phyloP scores from a whole-genome alignment of 2,797 vertebrate genomes.

The Chanos chanos region DNA sequence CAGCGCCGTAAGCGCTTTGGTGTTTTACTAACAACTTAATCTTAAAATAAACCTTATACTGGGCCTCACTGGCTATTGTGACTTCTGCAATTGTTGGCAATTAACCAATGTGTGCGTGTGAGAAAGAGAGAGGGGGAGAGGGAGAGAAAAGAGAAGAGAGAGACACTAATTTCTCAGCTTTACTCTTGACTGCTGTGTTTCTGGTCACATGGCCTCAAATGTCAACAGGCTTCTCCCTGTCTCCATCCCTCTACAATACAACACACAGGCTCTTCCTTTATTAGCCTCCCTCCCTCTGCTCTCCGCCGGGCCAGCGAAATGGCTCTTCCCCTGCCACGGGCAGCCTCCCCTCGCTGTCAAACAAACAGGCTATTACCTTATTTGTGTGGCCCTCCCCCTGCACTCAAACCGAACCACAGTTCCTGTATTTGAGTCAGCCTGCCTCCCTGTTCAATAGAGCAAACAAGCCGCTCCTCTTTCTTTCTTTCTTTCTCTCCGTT shows the following conservation, averaged over 20 bases:
- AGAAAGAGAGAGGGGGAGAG: background rate
- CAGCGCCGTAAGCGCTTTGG: no score
- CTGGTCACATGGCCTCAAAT: constrained; percentile 48
- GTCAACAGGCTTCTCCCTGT: constrained; percentile 49
- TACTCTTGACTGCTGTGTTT: constrained; percentile 36
- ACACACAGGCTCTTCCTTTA: constrained; percentile 39
- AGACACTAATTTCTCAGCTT: constrained; percentile 24
- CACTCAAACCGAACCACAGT: constrained; percentile 47
- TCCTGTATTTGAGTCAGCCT: constrained; percentile 47
- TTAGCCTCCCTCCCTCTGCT: constrained; percentile 31
- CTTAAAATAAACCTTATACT: no score
- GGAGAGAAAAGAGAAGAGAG: background rate
- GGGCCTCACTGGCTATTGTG: no score
- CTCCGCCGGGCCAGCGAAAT: constrained; percentile 31
- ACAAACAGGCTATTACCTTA: constrained; percentile 46
- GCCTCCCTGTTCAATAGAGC: constrained; percentile 29
- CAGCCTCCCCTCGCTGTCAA: constrained; percentile 32
- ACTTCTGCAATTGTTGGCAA: background rate
- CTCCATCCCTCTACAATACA: constrained; percentile 41
- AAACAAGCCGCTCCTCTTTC: constrained; percentile 45
- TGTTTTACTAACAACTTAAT: no score
- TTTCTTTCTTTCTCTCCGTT: constrained; percentile 23
- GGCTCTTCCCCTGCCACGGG: constrained; percentile 38
- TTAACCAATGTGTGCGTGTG: no score
- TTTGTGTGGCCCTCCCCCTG: constrained; percentile 29